Evolutionary conservation across 2,113 vertebrate species (phyloP), one percentile per base, ranked within the genome.

Genomic region (Eulacestoma nigropectus): DNA sequence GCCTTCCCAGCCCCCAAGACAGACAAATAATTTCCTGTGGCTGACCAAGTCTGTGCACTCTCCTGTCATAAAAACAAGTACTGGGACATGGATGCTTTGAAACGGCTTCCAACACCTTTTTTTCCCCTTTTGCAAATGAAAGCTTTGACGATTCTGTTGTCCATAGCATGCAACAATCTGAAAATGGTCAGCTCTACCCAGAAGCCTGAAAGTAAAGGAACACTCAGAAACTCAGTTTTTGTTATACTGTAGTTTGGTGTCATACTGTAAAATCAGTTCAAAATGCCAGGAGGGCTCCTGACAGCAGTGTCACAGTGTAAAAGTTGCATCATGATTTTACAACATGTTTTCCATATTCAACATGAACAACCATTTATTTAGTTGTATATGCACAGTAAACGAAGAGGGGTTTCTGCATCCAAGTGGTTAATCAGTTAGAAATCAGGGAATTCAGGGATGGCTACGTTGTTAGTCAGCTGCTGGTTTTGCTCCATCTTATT

Each of bases 51-150:
- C 88, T 27, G 3, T 3, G 4, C 25, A 35, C 75, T 87, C 57
- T 90, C 91, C 56, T 79, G 89, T 87, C 46, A 91, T 59, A 89
- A 93, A 93, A 95, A 87, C 57, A 90, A 84, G 33, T 96, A 72
- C 65, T 87, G 84, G 89, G 76, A 85, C 85, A 87, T 33, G 16
- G 23, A 7, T 90, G 69, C 75, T 92, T 91, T 68, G 56, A 91
- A 89, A 87, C 63, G 77, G 35, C 88, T 86, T 47, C 30, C 53
- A 37, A 39, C 64, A 77, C 29, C 55, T 15, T 63, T 62, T 37
- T n/a, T 29, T 1, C 25, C 56, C 13, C 4, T 72, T 60, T 59
- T 32, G 42, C 11, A 21, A 62, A 59, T 2, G 6, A 16, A 79
- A 87, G n/a, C 39, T 84, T 81, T 87, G 57, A 80, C 63, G 50